These are phyloP conservation scores for Liparis tanakae DNA, from an alignment of 2,797 vertebrate genomes.

Conservation along the genomic window DNA sequence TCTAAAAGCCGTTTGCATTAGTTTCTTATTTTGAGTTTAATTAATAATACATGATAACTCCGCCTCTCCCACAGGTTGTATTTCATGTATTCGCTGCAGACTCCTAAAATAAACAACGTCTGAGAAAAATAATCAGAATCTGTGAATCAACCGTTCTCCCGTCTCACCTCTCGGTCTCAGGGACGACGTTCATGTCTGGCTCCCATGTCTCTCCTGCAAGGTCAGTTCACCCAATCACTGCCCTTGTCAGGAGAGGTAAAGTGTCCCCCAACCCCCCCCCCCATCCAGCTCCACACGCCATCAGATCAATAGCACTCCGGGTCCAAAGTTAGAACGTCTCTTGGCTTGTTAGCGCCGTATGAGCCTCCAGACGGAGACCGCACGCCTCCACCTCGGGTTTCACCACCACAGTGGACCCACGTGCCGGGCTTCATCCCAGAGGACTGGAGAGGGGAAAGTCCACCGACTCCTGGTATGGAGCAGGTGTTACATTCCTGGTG, in stretches of 20 bases:
- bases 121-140: neutral
- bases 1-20: too few species aligned
- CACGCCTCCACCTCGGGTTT: slow-evolving; percentile 20
- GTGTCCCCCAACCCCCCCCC: slow-evolving; percentile 22
- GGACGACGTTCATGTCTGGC: slow-evolving; percentile 2
- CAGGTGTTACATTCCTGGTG: neutral
- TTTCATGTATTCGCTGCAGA: neutral
- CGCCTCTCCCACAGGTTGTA: neutral
- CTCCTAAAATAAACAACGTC: neutral
- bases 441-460: neutral
- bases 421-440: neutral
- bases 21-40: neutral
- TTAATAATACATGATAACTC: neutral
- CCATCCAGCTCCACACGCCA: slow-evolving; percentile 25
- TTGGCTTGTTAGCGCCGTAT: slow-evolving; percentile 29
- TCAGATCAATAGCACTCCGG: slow-evolving; percentile 62
- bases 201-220: slow-evolving; percentile 38
- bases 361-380: slow-evolving; percentile 9
- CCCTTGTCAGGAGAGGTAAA: slow-evolving; percentile 36
- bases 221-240: slow-evolving; percentile 53
- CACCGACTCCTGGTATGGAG: neutral
- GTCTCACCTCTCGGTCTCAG: neutral
- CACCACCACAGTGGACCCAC: neutral
- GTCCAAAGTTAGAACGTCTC: slow-evolving; percentile 50
- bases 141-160: neutral